Base-by-base conservation (phyloP, 2,888 invertebrate genomes). In the Melanostoma mellinum region DNA sequence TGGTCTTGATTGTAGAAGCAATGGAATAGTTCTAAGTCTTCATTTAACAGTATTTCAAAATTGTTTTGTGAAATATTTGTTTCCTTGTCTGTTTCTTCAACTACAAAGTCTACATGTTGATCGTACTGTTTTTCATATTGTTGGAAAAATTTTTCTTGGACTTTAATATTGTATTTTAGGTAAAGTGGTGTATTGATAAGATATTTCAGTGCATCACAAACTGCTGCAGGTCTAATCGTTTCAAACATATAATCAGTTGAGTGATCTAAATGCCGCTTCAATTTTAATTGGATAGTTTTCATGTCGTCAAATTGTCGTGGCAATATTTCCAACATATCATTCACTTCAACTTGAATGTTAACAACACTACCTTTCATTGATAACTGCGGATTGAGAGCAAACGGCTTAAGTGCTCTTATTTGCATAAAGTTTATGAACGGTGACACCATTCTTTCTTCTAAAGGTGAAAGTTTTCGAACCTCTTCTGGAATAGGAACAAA, bases 341-440 rank as follows among this genome's bases (percentile, higher is more conserved):
- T 80, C 8, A 88, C 85, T 74, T 88, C 87, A 9, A 87, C 80
- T 10, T 87, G 87, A 8, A 89, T 87, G 81, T 89, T 89, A 0
- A 89, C 87, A 32, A 90, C 86, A 80, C 86, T 86, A 1, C 87
- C 87, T 74, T 87, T 88, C 42, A 87, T 75, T 69, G 88, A 88
- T 38, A 88, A 71, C 61, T 88, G 87, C n/a, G 87, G 84, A 78
- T 90, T 86, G 8, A 87, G 63, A 36, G 89, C 87, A 71, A 74
- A 87, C 6, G 85, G 78, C 81, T 87, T 76, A 33, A 88, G 85
- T 36, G 88, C 85, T 75, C 87, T 77, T 42, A 90, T 88, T 85
- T 89, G 88, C 88, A 89, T 89, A 67, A 90, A 90, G 46, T 88
- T 87, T 40, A 90, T 82, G 42, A 87, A 86, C 8, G 88, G 88